Evolutionary conservation across 2,888 invertebrate genomes (phyloP), one percentile per base, ranked within the genome.

Genomic region (Trichogramma evanescens): DNA sequence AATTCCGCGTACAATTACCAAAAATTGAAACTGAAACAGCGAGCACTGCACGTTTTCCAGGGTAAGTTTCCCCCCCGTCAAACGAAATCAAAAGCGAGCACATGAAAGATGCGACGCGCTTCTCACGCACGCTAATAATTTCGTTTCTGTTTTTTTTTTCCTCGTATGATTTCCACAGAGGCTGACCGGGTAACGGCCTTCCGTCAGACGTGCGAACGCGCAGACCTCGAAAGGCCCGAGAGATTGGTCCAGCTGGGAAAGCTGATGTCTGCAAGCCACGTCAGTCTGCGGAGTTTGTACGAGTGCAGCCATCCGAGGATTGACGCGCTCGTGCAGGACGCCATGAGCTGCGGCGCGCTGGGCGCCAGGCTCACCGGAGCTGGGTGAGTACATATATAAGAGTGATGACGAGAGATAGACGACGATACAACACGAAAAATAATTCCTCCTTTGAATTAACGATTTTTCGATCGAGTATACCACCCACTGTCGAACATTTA

Each of bases 351-450:
- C 62, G 83, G 84, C 39, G 84, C 86, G 4, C 80, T 89, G n/a
- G 91, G 93, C 49, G 91, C 93, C n/a, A 85, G 98, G 55, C 81
- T 99, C 46, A 98, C 98, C 1, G 99, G 98, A 44, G 98, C 98
- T 42, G 95, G 95, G 82, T 87, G 76, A 58, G 40, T 45, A 13
- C 26, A 2, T 26, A 13, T 13, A 26, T 26, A 26, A 26, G 26
- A 26, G 26, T 26, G 26, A 26, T 2, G 26, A 26, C 26, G 26
- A 26, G 26, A 26, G 26, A 26, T 2, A 13, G 26, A 26, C 13
- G 26, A 26, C 26, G 26, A 2, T 26, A 26, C 26, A 26, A 26
- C 26, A 2, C 2, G 26, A 26, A 26, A 26, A 26, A 26, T 26
- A 26, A 26, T 26, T 26, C 26, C 26, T 26, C 26, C 2, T 26